A percentile compares a stretch with the other conserved stretches of the same genome.
Conservation (phyloP, 30 jellyfish, hydroid and myxozoan genomes). For the Pseudorhiza aurosa region DNA sequence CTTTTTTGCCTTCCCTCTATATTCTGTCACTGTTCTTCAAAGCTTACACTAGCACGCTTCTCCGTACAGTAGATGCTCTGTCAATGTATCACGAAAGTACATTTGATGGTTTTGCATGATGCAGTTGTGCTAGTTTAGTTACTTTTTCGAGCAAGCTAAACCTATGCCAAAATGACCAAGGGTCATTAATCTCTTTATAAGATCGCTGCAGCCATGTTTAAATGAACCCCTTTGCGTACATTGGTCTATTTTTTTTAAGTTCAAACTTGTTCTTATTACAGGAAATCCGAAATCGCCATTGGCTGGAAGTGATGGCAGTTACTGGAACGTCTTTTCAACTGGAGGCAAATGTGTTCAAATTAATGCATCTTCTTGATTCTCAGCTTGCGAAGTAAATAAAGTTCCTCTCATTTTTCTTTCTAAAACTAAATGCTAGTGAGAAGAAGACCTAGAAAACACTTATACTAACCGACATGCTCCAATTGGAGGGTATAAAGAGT, state of each 20-base stretch:
- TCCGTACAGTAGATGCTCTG: neutral
- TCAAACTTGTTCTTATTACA: neutral
- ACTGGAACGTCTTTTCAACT: constrained; percentile 84
- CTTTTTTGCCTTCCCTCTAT: neutral
- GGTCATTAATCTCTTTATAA: too few species aligned
- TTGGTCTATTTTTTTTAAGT: neutral
- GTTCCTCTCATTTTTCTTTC: too few species aligned
- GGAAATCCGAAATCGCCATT: constrained; percentile 87
- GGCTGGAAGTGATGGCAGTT: constrained; percentile 90
- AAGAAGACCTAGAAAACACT: too few species aligned
- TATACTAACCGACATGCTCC: too few species aligned
- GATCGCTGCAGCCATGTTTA: too few species aligned
- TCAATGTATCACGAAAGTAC: neutral
- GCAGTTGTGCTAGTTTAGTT: neutral
- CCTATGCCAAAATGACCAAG: too few species aligned
- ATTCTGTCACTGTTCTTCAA: too few species aligned
- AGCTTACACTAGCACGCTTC: too few species aligned
- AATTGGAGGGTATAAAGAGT: too few species aligned
- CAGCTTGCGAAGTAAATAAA: constrained; percentile 65
- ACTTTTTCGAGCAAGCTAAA: too few species aligned
- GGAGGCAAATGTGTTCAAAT: constrained; percentile 84
- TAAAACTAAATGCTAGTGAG: too few species aligned
- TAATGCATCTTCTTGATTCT: constrained; percentile 72
- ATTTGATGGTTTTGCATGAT: neutral
- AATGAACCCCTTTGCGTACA: too few species aligned